Conservation (phyloP, 2,888 invertebrate genomes). For the Hydropsyche betteni region DNA sequence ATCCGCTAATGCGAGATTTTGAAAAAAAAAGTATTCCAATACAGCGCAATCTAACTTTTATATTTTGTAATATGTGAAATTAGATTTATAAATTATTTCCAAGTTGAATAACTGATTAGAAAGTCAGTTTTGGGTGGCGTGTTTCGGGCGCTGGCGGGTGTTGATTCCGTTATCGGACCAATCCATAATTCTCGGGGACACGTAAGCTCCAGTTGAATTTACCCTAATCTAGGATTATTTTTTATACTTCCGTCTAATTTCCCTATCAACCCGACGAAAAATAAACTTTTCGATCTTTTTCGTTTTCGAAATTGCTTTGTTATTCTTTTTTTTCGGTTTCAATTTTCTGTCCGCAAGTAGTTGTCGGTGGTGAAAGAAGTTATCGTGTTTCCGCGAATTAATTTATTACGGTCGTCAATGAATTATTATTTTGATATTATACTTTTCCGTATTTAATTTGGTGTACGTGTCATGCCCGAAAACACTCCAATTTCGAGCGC, state of each 20-base stretch:
- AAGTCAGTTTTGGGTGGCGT: conserved; percentile 6
- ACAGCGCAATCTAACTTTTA: no score
- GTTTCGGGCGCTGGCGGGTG: conserved; percentile 7
- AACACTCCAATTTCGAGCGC: conserved; percentile 3
- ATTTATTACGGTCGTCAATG: not conserved
- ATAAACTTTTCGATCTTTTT: conserved; percentile 37
- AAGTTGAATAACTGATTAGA: conserved; percentile 23
- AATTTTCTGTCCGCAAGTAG: not conserved
- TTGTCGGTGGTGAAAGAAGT: not conserved
- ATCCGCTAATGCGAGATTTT: no score
- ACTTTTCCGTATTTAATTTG: not conserved
- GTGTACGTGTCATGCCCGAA: not conserved
- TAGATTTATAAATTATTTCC: not conserved
- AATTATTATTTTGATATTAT: conserved; percentile 2
- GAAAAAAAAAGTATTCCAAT: no score
- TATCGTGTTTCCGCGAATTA: conserved; percentile 4
- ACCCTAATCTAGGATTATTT: conserved; percentile 50
- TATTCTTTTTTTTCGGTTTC: not conserved
- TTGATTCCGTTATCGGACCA: conserved; percentile 48
- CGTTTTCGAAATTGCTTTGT: not conserved
- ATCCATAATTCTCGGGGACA: conserved; percentile 47
- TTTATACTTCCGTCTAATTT: conserved; percentile 50
- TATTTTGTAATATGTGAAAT: conserved; percentile 1
- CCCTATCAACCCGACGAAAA: conserved; percentile 37
- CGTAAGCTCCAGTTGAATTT: conserved; percentile 46